A percentile compares a stretch with the other conserved stretches of the same genome.
Conservation (phyloP, 1,140 invertebrate genomes). For the Magallana angulata region DNA sequence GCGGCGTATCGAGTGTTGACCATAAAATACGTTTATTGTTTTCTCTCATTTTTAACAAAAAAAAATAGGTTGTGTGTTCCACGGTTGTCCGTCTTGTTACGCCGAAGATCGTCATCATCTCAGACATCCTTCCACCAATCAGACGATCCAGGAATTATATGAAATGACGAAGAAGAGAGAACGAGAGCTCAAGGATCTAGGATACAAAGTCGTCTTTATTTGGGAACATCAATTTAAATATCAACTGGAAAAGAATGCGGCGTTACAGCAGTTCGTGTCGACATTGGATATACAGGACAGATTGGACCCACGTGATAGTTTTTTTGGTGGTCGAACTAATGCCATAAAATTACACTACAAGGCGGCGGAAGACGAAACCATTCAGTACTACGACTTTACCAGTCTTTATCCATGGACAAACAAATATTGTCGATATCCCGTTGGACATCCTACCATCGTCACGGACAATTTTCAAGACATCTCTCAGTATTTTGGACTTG, state of each 20-base stretch:
- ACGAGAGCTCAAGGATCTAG: background rate
- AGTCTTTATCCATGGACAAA: conserved; percentile 48
- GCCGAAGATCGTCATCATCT: conserved; percentile 27
- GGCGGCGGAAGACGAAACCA: conserved; percentile 35
- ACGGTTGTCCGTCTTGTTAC: conserved; percentile 48
- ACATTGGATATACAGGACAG: conserved; percentile 33
- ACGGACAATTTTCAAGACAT: conserved; percentile 42
- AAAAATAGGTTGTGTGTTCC: conserved; percentile 46
- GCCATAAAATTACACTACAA: conserved; percentile 39
- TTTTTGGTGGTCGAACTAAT: conserved; percentile 54
- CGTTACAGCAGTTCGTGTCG: conserved; percentile 33
- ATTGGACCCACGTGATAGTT: conserved; percentile 48
- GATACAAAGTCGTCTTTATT: conserved; percentile 22
- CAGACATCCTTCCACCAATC: conserved; percentile 41
- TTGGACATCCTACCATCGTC: conserved; percentile 47
- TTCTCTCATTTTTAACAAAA: background rate
- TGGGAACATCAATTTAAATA: conserved; percentile 46
- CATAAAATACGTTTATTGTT: background rate
- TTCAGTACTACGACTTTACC: conserved; percentile 51
- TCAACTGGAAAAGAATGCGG: conserved; percentile 12
- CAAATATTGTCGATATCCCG: conserved; percentile 47
- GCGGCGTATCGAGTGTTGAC: background rate
- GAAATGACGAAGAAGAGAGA: conserved; percentile 39
- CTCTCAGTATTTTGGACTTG: conserved; percentile 42
- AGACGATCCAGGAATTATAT: conserved; percentile 51